Conservation (phyloP, 2,797 vertebrate genomes). For the Coranthus polyacanthus region DNA sequence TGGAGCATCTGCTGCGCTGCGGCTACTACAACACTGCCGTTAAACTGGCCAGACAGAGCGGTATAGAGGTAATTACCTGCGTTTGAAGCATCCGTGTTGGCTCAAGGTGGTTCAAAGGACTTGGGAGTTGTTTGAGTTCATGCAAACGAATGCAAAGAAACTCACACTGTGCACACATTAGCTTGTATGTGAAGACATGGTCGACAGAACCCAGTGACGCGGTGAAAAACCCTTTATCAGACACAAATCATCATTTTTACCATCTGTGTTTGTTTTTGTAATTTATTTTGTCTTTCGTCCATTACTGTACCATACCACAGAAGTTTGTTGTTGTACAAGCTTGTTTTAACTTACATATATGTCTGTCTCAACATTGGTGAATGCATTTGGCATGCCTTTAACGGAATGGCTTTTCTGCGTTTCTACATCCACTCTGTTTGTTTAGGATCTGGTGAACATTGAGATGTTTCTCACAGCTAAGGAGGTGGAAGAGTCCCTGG, state of each 20-base stretch:
- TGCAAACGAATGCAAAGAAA: background rate
- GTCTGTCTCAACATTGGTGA: background rate
- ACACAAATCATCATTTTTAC: no score
- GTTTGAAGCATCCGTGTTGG: background rate
- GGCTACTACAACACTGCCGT: conserved; percentile 99
- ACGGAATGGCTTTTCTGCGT: background rate
- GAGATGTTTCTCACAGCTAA: conserved; percentile 99
- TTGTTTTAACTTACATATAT: background rate
- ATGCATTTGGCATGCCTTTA: accelerated
- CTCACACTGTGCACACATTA: no score
- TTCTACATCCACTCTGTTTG: background rate
- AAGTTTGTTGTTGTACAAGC: no score
- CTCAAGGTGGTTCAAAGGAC: background rate
- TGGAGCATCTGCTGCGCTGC: conserved; percentile 96
- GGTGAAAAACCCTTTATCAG: no score
- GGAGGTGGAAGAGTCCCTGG: conserved; percentile 98
- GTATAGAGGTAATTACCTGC: conserved; percentile 90
- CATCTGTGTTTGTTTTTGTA: no score
- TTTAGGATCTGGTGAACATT: conserved; percentile 97
- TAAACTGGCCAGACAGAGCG: conserved; percentile 95
- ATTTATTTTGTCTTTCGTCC: no score
- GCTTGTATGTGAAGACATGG: no score
- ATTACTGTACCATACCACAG: no score
- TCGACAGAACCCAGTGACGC: no score
- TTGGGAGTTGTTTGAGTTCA: background rate